Evolutionary conservation across 1,140 invertebrate species (phyloP).

Genomic region (Scylla paramamosain): DNA sequence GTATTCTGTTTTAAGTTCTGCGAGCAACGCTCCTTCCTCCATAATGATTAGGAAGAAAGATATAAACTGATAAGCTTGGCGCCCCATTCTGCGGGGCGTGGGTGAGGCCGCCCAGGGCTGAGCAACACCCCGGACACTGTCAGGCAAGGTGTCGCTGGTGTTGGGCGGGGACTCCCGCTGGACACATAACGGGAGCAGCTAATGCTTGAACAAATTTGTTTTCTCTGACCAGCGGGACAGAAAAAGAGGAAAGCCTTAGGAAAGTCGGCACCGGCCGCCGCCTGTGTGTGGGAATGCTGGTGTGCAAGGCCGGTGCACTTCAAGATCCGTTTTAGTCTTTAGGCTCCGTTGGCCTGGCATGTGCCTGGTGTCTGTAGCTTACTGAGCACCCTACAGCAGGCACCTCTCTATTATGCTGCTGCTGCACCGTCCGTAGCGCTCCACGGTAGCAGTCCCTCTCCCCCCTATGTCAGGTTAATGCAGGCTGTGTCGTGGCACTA

Average conservation of each 20-base stretch:
- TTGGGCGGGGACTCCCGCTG: not conserved
- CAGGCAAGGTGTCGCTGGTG: not conserved
- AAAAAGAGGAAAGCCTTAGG: conserved; percentile 22
- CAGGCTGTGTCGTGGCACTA: too few relatives aligned
- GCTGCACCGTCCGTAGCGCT: too few relatives aligned
- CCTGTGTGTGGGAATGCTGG: not conserved
- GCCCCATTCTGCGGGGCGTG: not conserved
- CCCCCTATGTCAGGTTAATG: too few relatives aligned
- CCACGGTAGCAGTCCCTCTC: too few relatives aligned
- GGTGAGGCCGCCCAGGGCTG: too few relatives aligned
- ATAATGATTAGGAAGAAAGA: not conserved
- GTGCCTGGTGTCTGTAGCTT: not conserved
- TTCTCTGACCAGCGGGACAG: not conserved
- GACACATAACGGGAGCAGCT: not conserved
- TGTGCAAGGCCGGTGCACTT: not conserved
- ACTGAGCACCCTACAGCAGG: not conserved
- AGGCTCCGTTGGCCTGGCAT: not conserved
- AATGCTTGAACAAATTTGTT: not conserved
- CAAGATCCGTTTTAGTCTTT: not conserved
- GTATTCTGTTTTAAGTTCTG: not conserved
- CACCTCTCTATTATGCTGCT: too few relatives aligned
- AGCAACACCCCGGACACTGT: too few relatives aligned
- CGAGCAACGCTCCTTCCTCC: not conserved
- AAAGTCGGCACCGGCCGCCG: not conserved
- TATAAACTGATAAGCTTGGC: not conserved